phyloP scores from a whole-genome alignment of 2,888 invertebrate genomes.

The Tenthredo distinguenda region DNA sequence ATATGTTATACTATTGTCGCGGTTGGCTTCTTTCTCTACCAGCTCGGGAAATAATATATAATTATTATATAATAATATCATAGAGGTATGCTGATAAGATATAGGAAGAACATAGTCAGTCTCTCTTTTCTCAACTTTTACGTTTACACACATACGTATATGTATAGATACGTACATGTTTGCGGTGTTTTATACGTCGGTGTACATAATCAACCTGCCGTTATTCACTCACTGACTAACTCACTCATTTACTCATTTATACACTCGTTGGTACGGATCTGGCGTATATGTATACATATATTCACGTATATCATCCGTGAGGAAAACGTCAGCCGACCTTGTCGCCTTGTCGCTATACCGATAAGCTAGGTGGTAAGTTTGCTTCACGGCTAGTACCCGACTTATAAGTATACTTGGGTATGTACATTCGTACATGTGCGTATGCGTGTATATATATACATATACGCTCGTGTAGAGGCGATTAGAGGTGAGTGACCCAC shows the following conservation, averaged over 20 bases:
- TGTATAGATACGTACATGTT: not conserved
- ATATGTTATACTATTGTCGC: not conserved
- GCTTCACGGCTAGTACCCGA: constrained; percentile 22
- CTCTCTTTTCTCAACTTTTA: too few species aligned
- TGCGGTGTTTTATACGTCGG: not conserved
- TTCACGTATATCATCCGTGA: not conserved
- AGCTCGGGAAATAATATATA: not conserved
- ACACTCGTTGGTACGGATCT: too few species aligned
- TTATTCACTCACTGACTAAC: not conserved
- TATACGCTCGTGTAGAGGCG: not conserved
- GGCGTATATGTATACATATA: not conserved
- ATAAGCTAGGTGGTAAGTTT: constrained; percentile 26
- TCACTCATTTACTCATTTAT: not conserved
- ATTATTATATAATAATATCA: not conserved
- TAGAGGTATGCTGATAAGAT: not conserved
- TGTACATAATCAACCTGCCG: constrained; percentile 14
- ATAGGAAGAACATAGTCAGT: not conserved
- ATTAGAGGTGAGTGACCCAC: constrained; percentile 47
- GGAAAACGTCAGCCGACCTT: constrained; percentile 29
- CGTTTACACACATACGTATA: not conserved
- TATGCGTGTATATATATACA: not conserved
- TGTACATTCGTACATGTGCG: not conserved
- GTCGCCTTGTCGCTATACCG: constrained; percentile 6
- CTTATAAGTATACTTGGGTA: not conserved
- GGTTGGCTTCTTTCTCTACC: too few species aligned